Conservation (phyloP, 2,113 vertebrate species). For the Dolichotis patagonum region DNA sequence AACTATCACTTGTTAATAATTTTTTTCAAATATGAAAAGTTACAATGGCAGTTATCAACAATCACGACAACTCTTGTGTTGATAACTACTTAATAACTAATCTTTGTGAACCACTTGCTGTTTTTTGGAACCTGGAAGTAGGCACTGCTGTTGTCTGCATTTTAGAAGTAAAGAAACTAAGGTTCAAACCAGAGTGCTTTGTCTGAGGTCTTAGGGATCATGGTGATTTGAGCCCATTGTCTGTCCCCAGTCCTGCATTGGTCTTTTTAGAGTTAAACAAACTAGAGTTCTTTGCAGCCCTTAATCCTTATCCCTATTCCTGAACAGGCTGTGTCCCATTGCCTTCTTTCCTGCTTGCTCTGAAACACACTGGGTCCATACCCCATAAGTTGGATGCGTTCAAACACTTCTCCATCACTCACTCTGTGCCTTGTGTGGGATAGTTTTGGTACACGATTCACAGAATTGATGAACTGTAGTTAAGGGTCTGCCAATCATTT, state of each 20-base stretch:
- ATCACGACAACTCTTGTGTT: background rate
- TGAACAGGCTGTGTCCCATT: background rate
- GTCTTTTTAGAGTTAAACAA: background rate
- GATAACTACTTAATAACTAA: background rate
- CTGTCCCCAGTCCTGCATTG: accelerated
- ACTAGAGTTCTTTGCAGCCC: background rate
- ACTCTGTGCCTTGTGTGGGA: background rate
- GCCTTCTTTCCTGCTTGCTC: background rate
- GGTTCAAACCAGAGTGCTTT: background rate
- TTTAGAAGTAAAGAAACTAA: conserved; percentile 27
- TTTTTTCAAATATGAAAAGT: background rate
- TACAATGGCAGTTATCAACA: background rate
- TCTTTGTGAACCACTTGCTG: background rate
- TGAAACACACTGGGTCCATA: background rate
- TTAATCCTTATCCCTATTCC: background rate
- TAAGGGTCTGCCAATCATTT: background rate
- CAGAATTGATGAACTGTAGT: background rate
- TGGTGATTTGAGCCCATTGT: background rate
- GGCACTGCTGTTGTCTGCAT: background rate
- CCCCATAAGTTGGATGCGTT: background rate
- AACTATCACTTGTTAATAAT: background rate
- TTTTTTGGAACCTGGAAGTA: background rate
- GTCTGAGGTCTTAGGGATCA: background rate
- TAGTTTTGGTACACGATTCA: background rate
- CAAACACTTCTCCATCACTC: background rate